Conservation (phyloP, 2,888 invertebrate species). For the Cephonodes hylas region DNA sequence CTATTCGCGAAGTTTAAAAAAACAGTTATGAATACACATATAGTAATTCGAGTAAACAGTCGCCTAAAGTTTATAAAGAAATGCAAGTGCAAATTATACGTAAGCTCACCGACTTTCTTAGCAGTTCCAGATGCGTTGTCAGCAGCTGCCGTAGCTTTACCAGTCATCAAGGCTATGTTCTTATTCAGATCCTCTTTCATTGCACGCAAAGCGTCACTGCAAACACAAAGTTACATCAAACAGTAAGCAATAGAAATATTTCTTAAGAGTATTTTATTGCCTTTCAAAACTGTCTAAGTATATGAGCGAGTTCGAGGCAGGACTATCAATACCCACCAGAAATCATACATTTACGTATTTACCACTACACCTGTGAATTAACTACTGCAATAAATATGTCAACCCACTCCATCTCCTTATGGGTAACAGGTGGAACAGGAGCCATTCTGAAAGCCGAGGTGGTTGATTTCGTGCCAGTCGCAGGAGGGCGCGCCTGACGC, state of each 20-base stretch:
- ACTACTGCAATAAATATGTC: background rate
- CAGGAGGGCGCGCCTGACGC: background rate
- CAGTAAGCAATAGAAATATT: too few relatives aligned
- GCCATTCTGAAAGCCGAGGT: background rate
- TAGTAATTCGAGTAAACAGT: too few relatives aligned
- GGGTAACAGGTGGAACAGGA: slow-evolving; percentile 29
- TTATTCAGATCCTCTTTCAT: slow-evolving; percentile 41
- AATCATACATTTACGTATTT: too few relatives aligned
- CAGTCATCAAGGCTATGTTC: slow-evolving; percentile 33
- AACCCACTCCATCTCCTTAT: slow-evolving; percentile 45
- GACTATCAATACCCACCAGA: too few relatives aligned
- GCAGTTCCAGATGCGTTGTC: slow-evolving; percentile 39
- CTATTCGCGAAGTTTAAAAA: too few relatives aligned
- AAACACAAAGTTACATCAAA: background rate
- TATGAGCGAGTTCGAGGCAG: too few relatives aligned
- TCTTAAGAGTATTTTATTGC: too few relatives aligned
- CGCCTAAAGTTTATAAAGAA: too few relatives aligned
- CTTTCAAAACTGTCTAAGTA: too few relatives aligned
- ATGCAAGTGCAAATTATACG: too few relatives aligned
- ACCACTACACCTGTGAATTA: background rate
- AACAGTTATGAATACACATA: too few relatives aligned
- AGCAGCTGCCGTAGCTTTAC: slow-evolving; percentile 34
- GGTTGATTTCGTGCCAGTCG: too few relatives aligned
- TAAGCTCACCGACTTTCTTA: slow-evolving; percentile 40
- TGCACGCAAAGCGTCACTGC: slow-evolving; percentile 35